Conservation (phyloP, 30 jellyfish, hydroid and myxozoan genomes). For the Hydractinia symbiolongicarpus region DNA sequence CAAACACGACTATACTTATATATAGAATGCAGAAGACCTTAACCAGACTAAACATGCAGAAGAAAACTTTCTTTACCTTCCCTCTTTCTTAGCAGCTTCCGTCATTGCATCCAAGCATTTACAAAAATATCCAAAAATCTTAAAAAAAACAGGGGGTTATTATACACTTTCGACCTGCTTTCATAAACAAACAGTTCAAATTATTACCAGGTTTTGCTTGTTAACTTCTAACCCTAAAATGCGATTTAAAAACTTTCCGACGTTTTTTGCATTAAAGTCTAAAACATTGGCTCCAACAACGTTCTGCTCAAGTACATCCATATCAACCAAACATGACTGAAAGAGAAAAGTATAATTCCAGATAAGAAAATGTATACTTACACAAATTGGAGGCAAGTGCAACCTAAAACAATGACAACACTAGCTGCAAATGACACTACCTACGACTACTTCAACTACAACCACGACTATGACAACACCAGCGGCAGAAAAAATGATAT, state of each 20-base stretch:
- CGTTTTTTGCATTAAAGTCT: conserved; percentile 46
- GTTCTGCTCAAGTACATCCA: conserved; percentile 60
- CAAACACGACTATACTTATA: too few species aligned
- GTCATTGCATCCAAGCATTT: conserved; percentile 65
- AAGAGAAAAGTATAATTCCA: conserved; percentile 9
- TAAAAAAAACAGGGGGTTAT: background rate
- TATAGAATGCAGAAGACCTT: too few species aligned
- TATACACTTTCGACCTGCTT: background rate
- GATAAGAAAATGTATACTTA: too few species aligned
- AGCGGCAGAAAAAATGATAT: too few species aligned
- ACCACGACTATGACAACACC: too few species aligned
- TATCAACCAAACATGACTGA: conserved; percentile 62
- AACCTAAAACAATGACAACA: too few species aligned
- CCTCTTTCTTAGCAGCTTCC: conserved; percentile 67
- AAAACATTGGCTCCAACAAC: conserved; percentile 57
- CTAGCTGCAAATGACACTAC: too few species aligned
- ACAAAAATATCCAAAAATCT: conserved; percentile 69
- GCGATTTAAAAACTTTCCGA: conserved; percentile 67
- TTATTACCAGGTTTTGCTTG: conserved; percentile 62
- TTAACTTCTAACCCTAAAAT: conserved; percentile 79
- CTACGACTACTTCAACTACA: too few species aligned
- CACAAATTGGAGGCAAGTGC: too few species aligned
- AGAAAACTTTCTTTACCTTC: conserved; percentile 37
- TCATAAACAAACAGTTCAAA: background rate
- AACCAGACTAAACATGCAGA: too few species aligned